Base-by-base conservation (phyloP, 2,888 invertebrate genomes). In the Drosophila pegasa region DNA sequence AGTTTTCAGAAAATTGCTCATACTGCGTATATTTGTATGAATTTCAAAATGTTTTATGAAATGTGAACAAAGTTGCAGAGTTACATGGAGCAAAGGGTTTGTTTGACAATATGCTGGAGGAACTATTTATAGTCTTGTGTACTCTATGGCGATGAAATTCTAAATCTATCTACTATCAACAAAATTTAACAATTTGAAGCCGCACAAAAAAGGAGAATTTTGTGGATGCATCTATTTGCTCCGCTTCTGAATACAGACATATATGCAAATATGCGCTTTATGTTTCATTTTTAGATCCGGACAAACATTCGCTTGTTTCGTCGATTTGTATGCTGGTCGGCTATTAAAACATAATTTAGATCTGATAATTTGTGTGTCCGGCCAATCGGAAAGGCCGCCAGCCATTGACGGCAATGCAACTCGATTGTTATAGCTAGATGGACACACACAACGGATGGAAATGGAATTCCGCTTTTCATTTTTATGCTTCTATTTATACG, bases 281-380 rank as follows among this genome's bases (percentile, higher is more conserved):
- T 68, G 68, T 85, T 76, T 68, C 71, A 80, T 78, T 82, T 78
- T 47, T 18, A 12, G 18, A 29, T 29, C 18, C 25, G 40, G 41
- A 33, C 58, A 57, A 63, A 40, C 48, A 48, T 51, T 35, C 37
- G 47, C 22, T 37, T 25, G 33, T 20, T 59, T 38, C 37, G 35
- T 40, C 41, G 62, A 54, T 60, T 63, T 71, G 66, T 75, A 68
- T 57, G 52, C 55, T 31, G 50, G 38, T 45, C 48, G 60, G 71
- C 63, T 84, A 81, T 79, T 79, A 81, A 68, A 81, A 68, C 76
- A 76, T 84, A 60, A 79, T 81, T 78, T 66, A 41, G 66, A 47
- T 64, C 51, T 66, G 60, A 69, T 84, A 73, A 76, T 84, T 64
- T 69, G 63, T 63, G 27, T 58, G 50, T 68, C 64, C 64, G 73